Percentiles rank a stretch among this genome's conserved stretches.
phyloP scores from a whole-genome alignment of 2,797 vertebrate genomes.

The Lacerta agilis region DNA sequence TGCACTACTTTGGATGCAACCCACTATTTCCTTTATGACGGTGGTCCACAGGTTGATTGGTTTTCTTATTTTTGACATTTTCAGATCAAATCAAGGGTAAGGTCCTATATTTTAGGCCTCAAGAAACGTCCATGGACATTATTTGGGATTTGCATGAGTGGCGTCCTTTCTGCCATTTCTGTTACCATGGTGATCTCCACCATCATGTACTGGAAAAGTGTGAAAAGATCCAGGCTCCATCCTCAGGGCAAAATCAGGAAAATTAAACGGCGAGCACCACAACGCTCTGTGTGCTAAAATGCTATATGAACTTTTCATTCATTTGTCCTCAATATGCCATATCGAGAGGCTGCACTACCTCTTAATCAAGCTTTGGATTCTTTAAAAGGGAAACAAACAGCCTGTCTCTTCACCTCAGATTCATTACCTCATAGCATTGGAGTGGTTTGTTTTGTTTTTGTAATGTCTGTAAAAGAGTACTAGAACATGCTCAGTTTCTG shows the following conservation, averaged over 20 bases:
- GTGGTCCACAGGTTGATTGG: conserved; percentile 51
- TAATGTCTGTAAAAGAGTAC: conserved; percentile 94
- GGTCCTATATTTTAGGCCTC: conserved; percentile 90
- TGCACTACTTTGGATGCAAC: too few relatives aligned
- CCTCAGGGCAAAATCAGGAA: conserved; percentile 88
- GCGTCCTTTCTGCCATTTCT: conserved; percentile 82
- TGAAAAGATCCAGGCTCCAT: conserved; percentile 88
- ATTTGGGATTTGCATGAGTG: conserved; percentile 88
- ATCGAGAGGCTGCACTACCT: conserved; percentile 50
- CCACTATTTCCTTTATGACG: conserved; percentile 24
- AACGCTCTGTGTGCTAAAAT: conserved; percentile 62
- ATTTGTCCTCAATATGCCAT: conserved; percentile 70
- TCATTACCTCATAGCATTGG: conserved; percentile 63
- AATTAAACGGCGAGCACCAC: conserved; percentile 81
- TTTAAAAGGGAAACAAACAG: conserved; percentile 48
- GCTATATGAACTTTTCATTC: conserved; percentile 61
- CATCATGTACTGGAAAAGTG: conserved; percentile 86
- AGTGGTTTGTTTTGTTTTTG: conserved; percentile 40
- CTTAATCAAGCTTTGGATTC: conserved; percentile 57
- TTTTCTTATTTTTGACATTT: conserved; percentile 81
- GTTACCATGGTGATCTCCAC: conserved; percentile 89
- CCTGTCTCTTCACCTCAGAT: conserved; percentile 51
- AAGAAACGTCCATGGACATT: conserved; percentile 87
- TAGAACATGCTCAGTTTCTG: conserved; percentile 60
- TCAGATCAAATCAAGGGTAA: conserved; percentile 90